phyloP scores from a whole-genome alignment of 1,140 invertebrate genomes.

The Carposina sasakii region DNA sequence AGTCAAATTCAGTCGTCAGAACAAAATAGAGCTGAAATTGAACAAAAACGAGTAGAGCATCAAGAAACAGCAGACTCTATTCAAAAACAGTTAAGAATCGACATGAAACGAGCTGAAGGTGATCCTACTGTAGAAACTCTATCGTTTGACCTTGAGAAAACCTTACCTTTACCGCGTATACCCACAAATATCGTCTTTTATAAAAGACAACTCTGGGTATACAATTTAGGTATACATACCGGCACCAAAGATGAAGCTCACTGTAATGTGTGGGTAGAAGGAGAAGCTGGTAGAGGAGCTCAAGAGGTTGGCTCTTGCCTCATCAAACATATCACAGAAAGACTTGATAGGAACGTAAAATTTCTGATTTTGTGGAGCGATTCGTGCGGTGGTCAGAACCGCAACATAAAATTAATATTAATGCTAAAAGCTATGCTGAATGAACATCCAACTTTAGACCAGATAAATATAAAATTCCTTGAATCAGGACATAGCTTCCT shows the following conservation, averaged over 20 bases:
- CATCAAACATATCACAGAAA: constrained; percentile 32
- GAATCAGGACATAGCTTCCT: constrained; percentile 47
- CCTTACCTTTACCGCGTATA: constrained; percentile 36
- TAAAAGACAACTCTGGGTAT: constrained; percentile 39
- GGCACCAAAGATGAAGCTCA: constrained; percentile 23
- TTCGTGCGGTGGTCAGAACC: constrained; percentile 49
- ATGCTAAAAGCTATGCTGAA: constrained; percentile 35
- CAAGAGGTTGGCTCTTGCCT: constrained; percentile 47
- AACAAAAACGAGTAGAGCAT: constrained; percentile 7
- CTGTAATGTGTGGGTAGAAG: constrained; percentile 44
- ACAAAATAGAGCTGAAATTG: constrained; percentile 10
- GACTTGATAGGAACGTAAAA: constrained; percentile 23
- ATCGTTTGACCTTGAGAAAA: constrained; percentile 47
- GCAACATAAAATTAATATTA: constrained; percentile 46
- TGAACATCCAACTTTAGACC: constrained; percentile 24
- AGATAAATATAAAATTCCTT: constrained; percentile 37
- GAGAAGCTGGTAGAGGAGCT: constrained; percentile 34
- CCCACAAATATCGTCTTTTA: constrained; percentile 37
- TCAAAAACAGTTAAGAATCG: constrained; percentile 7
- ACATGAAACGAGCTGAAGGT: constrained; percentile 14
- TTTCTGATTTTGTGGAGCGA: constrained; percentile 48
- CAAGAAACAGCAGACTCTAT: constrained; percentile 2
- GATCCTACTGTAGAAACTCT: constrained; percentile 20
- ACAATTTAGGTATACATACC: constrained; percentile 31
- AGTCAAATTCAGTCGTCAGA: neutral